Conservation (phyloP, 1,140 invertebrate genomes). For the Paraescarpia echinospica region DNA sequence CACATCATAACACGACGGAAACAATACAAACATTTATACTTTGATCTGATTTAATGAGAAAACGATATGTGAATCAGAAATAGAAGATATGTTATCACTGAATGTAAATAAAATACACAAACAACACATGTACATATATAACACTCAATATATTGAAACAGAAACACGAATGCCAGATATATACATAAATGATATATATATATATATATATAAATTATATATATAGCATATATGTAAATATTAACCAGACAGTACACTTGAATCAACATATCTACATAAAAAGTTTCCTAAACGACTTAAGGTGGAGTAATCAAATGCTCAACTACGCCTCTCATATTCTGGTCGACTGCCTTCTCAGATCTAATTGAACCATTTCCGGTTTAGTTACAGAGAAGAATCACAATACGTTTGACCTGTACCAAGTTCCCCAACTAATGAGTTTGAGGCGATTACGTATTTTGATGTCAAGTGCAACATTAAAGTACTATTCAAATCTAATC, state of each 20-base stretch:
- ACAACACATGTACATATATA: neutral
- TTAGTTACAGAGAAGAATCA: neutral
- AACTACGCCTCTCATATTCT: neutral
- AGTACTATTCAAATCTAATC: neutral
- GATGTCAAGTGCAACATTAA: neutral
- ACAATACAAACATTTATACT: neutral
- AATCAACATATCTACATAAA: neutral
- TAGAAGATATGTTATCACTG: neutral
- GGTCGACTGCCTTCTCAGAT: neutral
- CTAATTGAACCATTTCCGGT: neutral
- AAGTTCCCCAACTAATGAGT: neutral
- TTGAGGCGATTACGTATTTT: neutral
- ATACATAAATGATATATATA: too few species aligned
- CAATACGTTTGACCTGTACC: neutral
- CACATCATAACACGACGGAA: neutral
- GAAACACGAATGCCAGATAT: too few species aligned
- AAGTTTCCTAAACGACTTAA: neutral
- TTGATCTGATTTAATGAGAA: too few species aligned
- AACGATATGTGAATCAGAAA: neutral
- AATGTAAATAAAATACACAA: too few species aligned
- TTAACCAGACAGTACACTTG: neutral
- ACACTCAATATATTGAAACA: neutral
- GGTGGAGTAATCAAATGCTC: neutral
- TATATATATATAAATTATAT: too few species aligned
- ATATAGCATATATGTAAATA: neutral